Conservation (phyloP, 2,113 vertebrate species). For the Sciurus niger region DNA sequence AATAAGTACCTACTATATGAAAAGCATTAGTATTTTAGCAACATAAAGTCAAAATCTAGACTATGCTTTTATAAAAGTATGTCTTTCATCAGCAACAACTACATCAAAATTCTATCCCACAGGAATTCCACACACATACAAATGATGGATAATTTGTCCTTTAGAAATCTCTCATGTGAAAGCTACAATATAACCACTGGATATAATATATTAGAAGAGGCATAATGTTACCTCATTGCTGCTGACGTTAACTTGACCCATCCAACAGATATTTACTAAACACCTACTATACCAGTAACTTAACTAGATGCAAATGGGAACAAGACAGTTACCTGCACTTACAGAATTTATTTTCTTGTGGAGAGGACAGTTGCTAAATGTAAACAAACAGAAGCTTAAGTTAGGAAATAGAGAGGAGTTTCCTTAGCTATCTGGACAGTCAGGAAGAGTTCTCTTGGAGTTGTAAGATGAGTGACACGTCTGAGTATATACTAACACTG, state of each 20-base stretch:
- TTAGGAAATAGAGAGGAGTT: not conserved
- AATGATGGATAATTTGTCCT: not conserved
- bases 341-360: not conserved
- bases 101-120: conserved; percentile 26
- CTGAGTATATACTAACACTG: not conserved
- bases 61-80: not conserved
- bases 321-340: not conserved
- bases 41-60: not conserved
- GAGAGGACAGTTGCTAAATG: not conserved
- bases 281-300: not conserved
- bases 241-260: not conserved
- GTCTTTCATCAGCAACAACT: not conserved
- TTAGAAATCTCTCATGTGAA: not conserved
- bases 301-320: not conserved
- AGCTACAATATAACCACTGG: not conserved
- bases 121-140: not conserved
- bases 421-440: not conserved
- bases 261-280: not conserved
- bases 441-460: not conserved
- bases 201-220: not conserved
- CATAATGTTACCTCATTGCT: not conserved
- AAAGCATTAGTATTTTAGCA: not conserved
- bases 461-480: not conserved
- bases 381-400: not conserved
- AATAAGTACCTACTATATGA: not conserved